Evolutionary conservation across 2,797 vertebrate genomes (phyloP), one percentile per base, ranked within the genome.

Genomic region (Chlorospingus semifuscus): DNA sequence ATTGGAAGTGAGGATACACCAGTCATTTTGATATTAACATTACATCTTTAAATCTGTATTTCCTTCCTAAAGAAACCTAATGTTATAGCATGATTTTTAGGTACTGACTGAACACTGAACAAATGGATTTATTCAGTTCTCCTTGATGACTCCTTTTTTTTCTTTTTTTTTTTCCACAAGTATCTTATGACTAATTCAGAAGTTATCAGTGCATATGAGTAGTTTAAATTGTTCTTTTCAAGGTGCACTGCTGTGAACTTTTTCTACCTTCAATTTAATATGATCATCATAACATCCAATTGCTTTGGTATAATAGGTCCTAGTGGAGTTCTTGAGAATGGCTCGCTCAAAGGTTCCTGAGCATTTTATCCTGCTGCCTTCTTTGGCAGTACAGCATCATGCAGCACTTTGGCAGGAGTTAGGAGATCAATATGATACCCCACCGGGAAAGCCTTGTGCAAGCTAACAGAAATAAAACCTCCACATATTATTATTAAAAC

Each of bases 221-320:
- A 83, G 86, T 44, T 92, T 41, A 93, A 95, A 91, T 87, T 83
- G 74, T 91, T 87, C 88, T 91, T 94, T 89, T 56, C 68, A 89
- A 12, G 71, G 21, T 83, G 57, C 61, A 44, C 30, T 39, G 23
- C 69, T 71, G 89, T 88, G 85, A 72, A 82, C 46, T 95, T 96
- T 96, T 95, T 92, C 79, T 88, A 36, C 56, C 66, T 94, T 94
- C 66, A 80, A n/a, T 90, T 92, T 96, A 87, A 88, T 86, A 63
- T 68, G 53, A 68, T 89, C 19, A 0, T 93, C 92, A 63, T 83
- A 85, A 78, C 60, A 65, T 85, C 87, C 94, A 90, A 29, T 75
- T 68, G 47, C 80, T 85, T 71, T 6, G 3, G 55, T 95, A 37
- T 91, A 92, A 87, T 57, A 68, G 87, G 56, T 92, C 89, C 90